phyloP scores from a whole-genome alignment of 2,113 vertebrate genomes.

The Gavialis gangeticus region DNA sequence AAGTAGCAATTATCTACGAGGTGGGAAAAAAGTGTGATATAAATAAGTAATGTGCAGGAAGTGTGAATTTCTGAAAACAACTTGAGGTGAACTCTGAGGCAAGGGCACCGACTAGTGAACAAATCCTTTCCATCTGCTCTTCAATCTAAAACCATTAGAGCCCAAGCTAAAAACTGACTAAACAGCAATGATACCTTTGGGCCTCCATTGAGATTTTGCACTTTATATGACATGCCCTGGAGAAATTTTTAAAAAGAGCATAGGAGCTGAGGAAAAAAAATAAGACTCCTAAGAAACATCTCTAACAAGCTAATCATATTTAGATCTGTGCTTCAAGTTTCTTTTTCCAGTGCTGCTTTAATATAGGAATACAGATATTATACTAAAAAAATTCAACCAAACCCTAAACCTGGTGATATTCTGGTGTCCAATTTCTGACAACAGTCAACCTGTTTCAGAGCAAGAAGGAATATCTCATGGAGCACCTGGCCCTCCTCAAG shows the following conservation, averaged over 20 bases:
- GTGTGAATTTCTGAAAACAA: conserved; percentile 77
- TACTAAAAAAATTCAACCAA: conserved; percentile 56
- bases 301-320: conserved; percentile 61
- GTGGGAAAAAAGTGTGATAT: conserved; percentile 73
- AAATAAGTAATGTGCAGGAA: conserved; percentile 81
- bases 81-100: conserved; percentile 78
- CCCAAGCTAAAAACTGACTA: conserved; percentile 61
- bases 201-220: conserved; percentile 51
- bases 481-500: background rate
- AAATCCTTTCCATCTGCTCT: conserved; percentile 56
- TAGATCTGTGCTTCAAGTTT: conserved; percentile 58
- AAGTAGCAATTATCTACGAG: conserved; percentile 84
- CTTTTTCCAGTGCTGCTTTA: conserved; percentile 42
- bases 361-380: conserved; percentile 46
- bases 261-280: conserved; percentile 37
- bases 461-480: background rate
- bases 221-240: conserved; percentile 69
- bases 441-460: background rate
- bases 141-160: conserved; percentile 63
- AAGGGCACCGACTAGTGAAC: conserved; percentile 83
- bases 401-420: background rate
- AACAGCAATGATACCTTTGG: conserved; percentile 56
- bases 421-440: background rate
- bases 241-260: conserved; percentile 47
- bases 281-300: conserved; percentile 26